Conservation (phyloP, 1,140 invertebrate genomes). For the Thalassaphorura encarpata region DNA sequence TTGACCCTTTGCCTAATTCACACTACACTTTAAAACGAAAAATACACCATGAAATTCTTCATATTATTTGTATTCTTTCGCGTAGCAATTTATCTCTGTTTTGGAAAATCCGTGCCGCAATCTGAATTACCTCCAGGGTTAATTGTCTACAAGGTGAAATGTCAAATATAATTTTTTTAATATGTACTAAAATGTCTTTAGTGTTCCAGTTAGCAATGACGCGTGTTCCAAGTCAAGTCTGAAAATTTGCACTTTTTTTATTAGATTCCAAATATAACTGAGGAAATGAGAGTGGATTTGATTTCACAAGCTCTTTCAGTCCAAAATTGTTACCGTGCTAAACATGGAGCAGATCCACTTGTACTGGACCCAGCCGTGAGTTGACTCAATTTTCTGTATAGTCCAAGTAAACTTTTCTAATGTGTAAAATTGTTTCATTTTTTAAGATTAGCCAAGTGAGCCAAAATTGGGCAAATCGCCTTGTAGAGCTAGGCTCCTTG, state of each 20-base stretch:
- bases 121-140: background rate
- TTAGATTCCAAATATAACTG: background rate
- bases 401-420: too few species aligned
- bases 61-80: too few species aligned
- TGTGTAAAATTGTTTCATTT: background rate
- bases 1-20: too few species aligned
- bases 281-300: background rate
- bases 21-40: too few species aligned
- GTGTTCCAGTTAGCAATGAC: too few species aligned
- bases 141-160: background rate
- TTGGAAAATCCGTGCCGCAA: too few species aligned
- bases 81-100: too few species aligned
- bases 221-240: too few species aligned
- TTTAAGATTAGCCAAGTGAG: background rate
- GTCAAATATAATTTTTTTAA: background rate
- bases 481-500: background rate
- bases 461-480: background rate
- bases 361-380: background rate
- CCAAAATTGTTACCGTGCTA: constrained; percentile 7
- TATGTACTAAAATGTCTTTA: background rate
- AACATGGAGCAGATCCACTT: background rate
- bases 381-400: background rate
- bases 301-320: background rate
- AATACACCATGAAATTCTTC: too few species aligned
- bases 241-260: background rate